These are phyloP conservation scores for Esox niger DNA, from an alignment of 2,113 vertebrate species.

Conservation along the genomic window DNA sequence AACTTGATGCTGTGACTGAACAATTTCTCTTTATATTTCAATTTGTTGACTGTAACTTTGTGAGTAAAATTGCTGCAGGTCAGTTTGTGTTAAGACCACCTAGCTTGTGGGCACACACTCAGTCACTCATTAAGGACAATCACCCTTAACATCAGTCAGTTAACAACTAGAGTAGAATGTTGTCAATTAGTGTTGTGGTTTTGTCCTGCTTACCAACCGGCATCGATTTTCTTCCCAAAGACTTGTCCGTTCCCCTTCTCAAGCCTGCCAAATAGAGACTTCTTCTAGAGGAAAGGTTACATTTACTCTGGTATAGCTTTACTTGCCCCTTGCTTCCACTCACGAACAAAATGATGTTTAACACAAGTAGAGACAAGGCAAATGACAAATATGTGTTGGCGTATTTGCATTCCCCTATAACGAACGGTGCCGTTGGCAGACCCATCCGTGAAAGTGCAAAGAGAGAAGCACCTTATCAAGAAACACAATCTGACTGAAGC, in stretches of 20 bases:
- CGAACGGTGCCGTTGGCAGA: neutral
- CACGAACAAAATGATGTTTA: neutral
- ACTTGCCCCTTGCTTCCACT: neutral
- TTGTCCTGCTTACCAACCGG: neutral
- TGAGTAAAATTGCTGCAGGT: neutral
- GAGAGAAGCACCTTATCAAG: neutral
- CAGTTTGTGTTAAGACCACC: neutral
- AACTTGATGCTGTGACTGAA: neutral
- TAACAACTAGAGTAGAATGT: neutral
- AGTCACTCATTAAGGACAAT: neutral
- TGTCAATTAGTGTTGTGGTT: slow-evolving; percentile 6
- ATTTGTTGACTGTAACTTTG: neutral
- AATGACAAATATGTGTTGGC: neutral
- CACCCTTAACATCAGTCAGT: neutral
- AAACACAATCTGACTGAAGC: slow-evolving; percentile 15
- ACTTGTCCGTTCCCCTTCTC: neutral
- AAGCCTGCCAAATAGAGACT: neutral
- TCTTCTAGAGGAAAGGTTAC: neutral
- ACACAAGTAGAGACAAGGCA: neutral
- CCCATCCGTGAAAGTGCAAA: neutral
- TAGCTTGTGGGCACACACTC: too few species aligned
- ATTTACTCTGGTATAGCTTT: neutral
- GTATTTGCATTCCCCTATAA: neutral
- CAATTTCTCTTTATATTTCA: neutral
- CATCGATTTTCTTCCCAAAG: slow-evolving; percentile 2